These are phyloP conservation scores for Hypomecis punctinalis DNA, from an alignment of 2,888 invertebrate species.

Conservation along the genomic window DNA sequence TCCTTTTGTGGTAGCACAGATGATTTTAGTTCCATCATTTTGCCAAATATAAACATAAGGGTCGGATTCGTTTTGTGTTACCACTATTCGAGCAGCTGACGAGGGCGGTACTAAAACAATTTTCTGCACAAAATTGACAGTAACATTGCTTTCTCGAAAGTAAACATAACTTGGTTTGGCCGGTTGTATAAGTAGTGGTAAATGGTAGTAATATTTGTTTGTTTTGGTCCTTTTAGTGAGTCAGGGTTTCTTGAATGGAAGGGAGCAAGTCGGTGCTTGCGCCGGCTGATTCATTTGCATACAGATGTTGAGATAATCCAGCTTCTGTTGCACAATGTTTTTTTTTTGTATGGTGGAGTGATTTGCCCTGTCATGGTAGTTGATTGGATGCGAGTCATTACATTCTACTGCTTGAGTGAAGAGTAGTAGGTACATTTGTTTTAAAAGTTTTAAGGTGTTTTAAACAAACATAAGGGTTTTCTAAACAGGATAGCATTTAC, in stretches of 20 bases:
- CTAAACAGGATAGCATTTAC: too few relatives aligned
- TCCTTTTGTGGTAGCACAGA: too few relatives aligned
- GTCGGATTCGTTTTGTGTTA: too few relatives aligned
- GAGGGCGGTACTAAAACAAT: not conserved
- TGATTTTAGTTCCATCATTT: not conserved
- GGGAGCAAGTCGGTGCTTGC: slow-evolving; percentile 24
- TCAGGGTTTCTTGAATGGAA: slow-evolving; percentile 22
- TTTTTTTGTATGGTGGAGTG: not conserved
- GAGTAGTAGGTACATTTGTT: too few relatives aligned
- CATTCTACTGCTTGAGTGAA: not conserved
- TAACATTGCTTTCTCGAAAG: too few relatives aligned
- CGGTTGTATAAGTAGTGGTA: too few relatives aligned
- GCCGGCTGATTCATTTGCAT: slow-evolving; percentile 27
- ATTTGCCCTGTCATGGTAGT: not conserved
- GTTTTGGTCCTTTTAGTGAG: slow-evolving; percentile 15
- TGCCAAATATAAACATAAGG: not conserved
- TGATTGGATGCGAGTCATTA: not conserved
- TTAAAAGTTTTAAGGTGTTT: too few relatives aligned
- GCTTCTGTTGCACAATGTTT: slow-evolving; percentile 31
- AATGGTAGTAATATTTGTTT: not conserved
- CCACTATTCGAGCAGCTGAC: too few relatives aligned
- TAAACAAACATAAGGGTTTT: too few relatives aligned
- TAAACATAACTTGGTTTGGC: too few relatives aligned
- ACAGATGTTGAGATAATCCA: slow-evolving; percentile 21
- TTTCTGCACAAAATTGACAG: not conserved